Evolutionary conservation across 2,113 vertebrate species (phyloP).

Genomic region (Halcyon senegalensis): DNA sequence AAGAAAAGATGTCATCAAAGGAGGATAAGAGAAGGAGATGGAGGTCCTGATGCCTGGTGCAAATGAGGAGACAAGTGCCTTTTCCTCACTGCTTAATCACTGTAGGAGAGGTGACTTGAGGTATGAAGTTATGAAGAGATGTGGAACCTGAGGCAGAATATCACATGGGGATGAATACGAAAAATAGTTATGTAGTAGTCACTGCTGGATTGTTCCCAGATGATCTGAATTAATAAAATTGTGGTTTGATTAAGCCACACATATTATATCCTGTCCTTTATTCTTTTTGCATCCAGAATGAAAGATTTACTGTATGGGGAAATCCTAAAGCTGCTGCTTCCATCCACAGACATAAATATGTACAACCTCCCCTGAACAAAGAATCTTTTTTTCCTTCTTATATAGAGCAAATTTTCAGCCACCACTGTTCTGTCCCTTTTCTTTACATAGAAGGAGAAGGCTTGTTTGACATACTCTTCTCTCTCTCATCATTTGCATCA

Average conservation of each 20-base stretch:
- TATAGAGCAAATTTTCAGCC: neutral
- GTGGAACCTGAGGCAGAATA: neutral
- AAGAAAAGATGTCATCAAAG: neutral
- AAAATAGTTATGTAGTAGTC: neutral
- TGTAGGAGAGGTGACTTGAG: rapidly evolving
- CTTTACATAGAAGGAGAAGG: neutral
- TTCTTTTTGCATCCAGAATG: neutral
- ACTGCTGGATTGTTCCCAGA: neutral
- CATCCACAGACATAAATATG: neutral
- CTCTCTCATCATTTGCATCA: neutral
- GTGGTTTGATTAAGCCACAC: neutral
- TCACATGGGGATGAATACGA: neutral
- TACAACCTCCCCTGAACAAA: neutral
- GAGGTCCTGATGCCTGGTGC: neutral
- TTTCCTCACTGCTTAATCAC: neutral
- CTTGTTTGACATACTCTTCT: neutral
- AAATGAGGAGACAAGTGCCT: neutral
- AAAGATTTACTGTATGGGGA: neutral
- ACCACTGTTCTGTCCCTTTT: neutral
- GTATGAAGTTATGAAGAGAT: neutral
- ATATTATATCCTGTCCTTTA: neutral
- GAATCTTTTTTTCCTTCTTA: neutral
- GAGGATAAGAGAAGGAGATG: neutral
- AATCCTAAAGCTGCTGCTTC: neutral
- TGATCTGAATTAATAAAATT: neutral